Percentiles rank a stretch among this genome's conserved stretches.
Conservation (phyloP, 1,140 invertebrate genomes). For the Pachypeltis micranthus region DNA sequence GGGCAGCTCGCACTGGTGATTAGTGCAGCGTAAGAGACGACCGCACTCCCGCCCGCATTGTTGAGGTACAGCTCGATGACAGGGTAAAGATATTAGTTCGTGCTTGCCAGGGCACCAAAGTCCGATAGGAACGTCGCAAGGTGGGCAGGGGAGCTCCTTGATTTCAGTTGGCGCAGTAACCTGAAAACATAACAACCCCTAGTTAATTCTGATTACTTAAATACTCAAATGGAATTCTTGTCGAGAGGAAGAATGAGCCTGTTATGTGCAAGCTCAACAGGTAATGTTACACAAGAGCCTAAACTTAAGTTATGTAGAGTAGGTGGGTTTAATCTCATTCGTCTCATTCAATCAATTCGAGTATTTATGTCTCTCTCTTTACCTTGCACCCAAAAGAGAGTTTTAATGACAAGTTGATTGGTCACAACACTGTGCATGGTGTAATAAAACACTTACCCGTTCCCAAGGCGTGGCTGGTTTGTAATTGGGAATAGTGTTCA, state of each 20-base stretch:
- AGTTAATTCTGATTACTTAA: no score
- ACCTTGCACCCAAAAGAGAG: no score
- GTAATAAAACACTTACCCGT: slow-evolving; percentile 19
- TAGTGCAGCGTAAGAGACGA: slow-evolving; percentile 53
- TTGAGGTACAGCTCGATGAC: slow-evolving; percentile 51
- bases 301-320: no score
- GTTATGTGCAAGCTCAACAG: slow-evolving; percentile 28
- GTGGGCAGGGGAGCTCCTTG: slow-evolving; percentile 53
- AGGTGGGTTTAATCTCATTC: no score
- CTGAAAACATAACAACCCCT: no score
- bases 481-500: slow-evolving; percentile 41
- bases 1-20: slow-evolving; percentile 59
- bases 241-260: neutral
- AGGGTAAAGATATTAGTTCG: slow-evolving; percentile 62
- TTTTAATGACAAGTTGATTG: no score
- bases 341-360: no score
- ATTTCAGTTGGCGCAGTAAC: slow-evolving; percentile 43
- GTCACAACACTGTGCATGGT: no score
- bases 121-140: slow-evolving; percentile 54
- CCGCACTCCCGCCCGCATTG: slow-evolving; percentile 67
- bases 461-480: slow-evolving; percentile 68
- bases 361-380: no score
- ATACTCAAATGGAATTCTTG: no score
- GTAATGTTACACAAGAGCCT: slow-evolving; percentile 46
- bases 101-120: slow-evolving; percentile 73